Evolutionary conservation across 2,797 vertebrate genomes (phyloP), one percentile per base, ranked within the genome.

Genomic region (Acrocephalus scirpaceus): DNA sequence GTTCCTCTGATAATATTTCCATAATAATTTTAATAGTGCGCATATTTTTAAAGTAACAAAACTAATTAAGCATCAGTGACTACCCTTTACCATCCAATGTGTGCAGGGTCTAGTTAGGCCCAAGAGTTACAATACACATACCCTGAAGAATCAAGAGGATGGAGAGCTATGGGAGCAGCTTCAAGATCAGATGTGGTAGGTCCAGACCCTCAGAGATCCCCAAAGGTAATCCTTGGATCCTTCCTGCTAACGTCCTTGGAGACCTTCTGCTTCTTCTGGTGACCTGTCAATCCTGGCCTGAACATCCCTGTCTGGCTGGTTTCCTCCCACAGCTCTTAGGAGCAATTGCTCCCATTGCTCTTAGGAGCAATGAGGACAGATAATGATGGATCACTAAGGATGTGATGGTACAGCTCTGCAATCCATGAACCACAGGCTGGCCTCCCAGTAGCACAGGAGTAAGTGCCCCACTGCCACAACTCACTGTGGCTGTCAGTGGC

Each of bases 31-130:
- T 58, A 80, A 83, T 22, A 66, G 42, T 30, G 21, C 32, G 14
- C 29, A 23, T 51, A 40, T 53, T 92, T 86, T 71, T 60, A 61
- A 82, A 95, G 44, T 53, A 74, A 87, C 22, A 54, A 62, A 88
- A 70, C 11, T 40, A 79, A 70, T 15, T 34, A 50, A 72, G 62
- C 42, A 82, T 32, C 30, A 40, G 42, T 29, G 51, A 58, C 25
- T 38, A 66, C 13, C 11, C 44, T 79, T 79, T 50, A 27, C 20
- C 22, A 38, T 7, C 38, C 30, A 38, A 50, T 73, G 36, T n/a
- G 56, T 10, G 8, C 4, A 54, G 65, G 42, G 29, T 51, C 36
- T 10, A 71, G 22, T 38, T 23, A 62, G 44, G 26, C 15, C 44
- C 27, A 71, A n/a, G n/a, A 47, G 48, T 45, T 36, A 60, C 40